Evolutionary conservation across 2,888 invertebrate species (phyloP).

Genomic region (Amphimallon solstitiale): DNA sequence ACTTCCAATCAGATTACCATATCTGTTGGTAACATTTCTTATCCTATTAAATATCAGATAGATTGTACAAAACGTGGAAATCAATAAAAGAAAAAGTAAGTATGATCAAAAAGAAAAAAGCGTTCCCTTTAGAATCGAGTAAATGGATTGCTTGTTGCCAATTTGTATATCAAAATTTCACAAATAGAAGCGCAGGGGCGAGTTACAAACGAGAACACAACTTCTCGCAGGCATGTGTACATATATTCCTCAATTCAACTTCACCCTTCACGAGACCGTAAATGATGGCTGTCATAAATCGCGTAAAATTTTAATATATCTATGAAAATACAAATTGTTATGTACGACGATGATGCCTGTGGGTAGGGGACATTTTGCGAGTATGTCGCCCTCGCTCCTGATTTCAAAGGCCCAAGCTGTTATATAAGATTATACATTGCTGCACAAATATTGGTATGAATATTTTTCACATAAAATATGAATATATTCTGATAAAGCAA

Average conservation of each 20-base stretch:
- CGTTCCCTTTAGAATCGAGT: background rate
- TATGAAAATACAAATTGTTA: conserved; percentile 38
- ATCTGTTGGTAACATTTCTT: no score
- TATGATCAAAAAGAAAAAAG: no score
- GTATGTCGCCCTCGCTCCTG: conserved; percentile 2
- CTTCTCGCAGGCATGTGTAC: background rate
- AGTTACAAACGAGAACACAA: background rate
- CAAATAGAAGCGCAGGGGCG: conserved; percentile 8
- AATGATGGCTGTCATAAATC: conserved; percentile 35
- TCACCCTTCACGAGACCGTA: conserved; percentile 25
- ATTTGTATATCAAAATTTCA: conserved; percentile 16
- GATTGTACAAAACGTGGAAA: no score
- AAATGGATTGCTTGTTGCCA: background rate
- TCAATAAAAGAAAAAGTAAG: no score
- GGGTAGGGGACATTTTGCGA: background rate
- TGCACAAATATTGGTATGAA: conserved; percentile 39
- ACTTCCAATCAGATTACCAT: no score
- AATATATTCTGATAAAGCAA: conserved; percentile 35
- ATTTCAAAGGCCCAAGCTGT: conserved; percentile 13
- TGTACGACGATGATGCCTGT: conserved; percentile 23
- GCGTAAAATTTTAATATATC: conserved; percentile 34
- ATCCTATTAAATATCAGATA: no score
- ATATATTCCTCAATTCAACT: conserved; percentile 14
- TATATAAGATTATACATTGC: conserved; percentile 29
- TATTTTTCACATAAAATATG: conserved; percentile 40